Conservation (phyloP, 1,140 invertebrate genomes). For the Protaetia brevitarsis region DNA sequence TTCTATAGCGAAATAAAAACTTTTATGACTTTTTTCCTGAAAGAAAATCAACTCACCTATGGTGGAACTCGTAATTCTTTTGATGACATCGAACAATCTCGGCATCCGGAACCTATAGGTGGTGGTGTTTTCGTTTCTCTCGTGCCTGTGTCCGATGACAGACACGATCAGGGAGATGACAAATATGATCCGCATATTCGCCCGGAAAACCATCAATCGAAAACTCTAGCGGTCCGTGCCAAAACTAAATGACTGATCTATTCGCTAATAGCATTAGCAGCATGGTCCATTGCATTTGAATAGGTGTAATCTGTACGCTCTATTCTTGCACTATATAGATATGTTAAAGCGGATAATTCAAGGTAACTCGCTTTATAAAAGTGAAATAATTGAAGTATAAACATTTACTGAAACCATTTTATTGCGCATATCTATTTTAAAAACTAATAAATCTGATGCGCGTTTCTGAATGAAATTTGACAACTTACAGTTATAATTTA, state of each 20-base stretch:
- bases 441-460: too few relatives aligned
- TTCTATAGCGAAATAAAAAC: too few relatives aligned
- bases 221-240: neutral
- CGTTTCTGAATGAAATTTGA: too few relatives aligned
- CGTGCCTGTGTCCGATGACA: too few relatives aligned
- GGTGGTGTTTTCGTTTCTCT: neutral
- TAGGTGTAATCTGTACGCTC: neutral
- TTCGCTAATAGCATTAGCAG: neutral
- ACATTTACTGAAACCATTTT: too few relatives aligned
- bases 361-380: too few relatives aligned
- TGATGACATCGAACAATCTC: neutral
- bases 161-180: neutral
- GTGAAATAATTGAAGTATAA: too few relatives aligned
- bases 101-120: neutral
- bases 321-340: too few relatives aligned
- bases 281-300: conserved; percentile 2
- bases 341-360: too few relatives aligned
- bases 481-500: too few relatives aligned
- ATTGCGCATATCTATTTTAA: too few relatives aligned
- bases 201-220: neutral
- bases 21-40: too few relatives aligned
- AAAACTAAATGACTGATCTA: neutral
- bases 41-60: neutral
- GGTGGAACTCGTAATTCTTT: neutral
- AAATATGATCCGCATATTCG: neutral